A percentile compares a stretch with the other conserved stretches of the same genome.
phyloP scores from a whole-genome alignment of 1,140 invertebrate species.

The Arion vulgaris region DNA sequence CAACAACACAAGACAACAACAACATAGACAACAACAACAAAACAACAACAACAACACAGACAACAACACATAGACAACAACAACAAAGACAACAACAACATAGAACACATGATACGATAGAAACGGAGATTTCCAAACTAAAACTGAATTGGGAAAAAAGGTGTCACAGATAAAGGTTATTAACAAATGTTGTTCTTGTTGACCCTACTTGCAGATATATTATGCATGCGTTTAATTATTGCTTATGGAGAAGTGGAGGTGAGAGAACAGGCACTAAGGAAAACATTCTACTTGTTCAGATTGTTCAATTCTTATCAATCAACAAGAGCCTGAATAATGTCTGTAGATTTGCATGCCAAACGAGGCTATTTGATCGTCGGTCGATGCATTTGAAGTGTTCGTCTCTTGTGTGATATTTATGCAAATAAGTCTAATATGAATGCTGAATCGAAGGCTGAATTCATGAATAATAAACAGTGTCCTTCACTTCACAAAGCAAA shows the following conservation, averaged over 20 bases:
- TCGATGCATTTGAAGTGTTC: constrained; percentile 1
- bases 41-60: no score
- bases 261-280: not conserved
- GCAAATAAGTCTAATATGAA: constrained; percentile 35
- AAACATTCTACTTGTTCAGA: not conserved
- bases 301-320: constrained; percentile 37
- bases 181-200: no score
- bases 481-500: constrained; percentile 9
- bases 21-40: no score
- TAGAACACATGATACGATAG: no score
- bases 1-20: no score
- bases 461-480: constrained; percentile 29
- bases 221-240: constrained; percentile 31
- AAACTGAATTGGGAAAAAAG: no score
- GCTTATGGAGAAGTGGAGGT: constrained; percentile 2
- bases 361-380: constrained; percentile 16
- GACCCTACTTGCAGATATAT: not conserved
- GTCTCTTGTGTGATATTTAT: constrained; percentile 16
- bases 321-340: constrained; percentile 27
- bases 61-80: no score
- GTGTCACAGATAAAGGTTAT: no score
- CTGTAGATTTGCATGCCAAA: constrained; percentile 21
- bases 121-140: no score
- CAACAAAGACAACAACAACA: no score
- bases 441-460: constrained; percentile 14